Conservation (phyloP, 2,113 vertebrate species). For the Daphoenositta chrysoptera region DNA sequence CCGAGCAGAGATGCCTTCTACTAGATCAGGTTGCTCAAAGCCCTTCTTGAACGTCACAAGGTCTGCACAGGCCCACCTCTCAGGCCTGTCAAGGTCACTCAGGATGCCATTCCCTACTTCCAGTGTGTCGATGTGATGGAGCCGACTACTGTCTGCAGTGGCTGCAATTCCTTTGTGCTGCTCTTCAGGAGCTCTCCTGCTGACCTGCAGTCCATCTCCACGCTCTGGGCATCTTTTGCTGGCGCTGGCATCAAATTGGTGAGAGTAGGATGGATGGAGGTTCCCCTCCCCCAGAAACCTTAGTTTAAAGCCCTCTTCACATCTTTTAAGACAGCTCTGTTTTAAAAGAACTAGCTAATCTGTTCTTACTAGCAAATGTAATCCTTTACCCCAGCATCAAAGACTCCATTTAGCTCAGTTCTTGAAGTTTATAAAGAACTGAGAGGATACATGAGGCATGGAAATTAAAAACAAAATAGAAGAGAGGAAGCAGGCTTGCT, state of each 20-base stretch:
- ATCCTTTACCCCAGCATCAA: conserved; percentile 10
- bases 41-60: not conserved
- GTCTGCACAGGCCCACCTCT: not conserved
- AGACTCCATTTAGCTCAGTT: not conserved
- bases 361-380: conserved; percentile 25
- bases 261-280: not conserved
- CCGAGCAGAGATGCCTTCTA: not conserved
- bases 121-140: fast-evolving
- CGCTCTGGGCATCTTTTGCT: not conserved
- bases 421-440: conserved; percentile 7
- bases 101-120: not conserved
- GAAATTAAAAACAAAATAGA: conserved; percentile 49
- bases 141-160: not conserved
- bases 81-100: not conserved
- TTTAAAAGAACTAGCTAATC: not conserved
- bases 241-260: not conserved
- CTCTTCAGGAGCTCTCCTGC: not conserved
- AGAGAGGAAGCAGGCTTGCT: not conserved
- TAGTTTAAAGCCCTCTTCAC: not conserved
- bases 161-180: not conserved
- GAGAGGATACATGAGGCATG: not conserved
- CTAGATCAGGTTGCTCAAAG: not conserved
- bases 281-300: not conserved
- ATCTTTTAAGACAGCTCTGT: not conserved
- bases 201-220: not conserved